Evolutionary conservation across 2,888 invertebrate genomes (phyloP).

Genomic region (Patella caerulea): DNA sequence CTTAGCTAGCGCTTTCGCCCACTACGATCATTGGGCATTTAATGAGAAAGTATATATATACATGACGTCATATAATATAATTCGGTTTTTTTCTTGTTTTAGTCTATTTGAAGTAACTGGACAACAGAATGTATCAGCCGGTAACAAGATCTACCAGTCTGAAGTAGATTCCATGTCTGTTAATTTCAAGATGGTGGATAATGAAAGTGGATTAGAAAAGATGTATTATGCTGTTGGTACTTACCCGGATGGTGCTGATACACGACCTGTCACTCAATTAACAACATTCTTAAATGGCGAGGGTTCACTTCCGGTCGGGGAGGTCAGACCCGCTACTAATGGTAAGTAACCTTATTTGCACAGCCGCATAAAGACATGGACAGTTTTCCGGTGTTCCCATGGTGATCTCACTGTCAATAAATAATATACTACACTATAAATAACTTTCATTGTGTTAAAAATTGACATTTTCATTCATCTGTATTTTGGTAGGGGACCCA

Average conservation of each 20-base stretch:
- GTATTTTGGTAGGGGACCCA: not conserved
- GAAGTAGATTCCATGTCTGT: conserved; percentile 33
- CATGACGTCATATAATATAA: no score
- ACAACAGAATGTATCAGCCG: not conserved
- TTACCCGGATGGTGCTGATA: conserved; percentile 35
- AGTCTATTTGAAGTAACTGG: not conserved
- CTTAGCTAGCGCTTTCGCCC: no score
- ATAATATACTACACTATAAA: not conserved
- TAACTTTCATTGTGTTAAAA: not conserved
- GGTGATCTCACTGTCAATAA: not conserved
- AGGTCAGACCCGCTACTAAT: conserved; percentile 21
- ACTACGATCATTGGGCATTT: no score
- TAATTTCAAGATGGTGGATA: conserved; percentile 30
- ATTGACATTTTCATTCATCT: not conserved
- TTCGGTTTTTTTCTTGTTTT: not conserved
- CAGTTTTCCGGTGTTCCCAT: not conserved
- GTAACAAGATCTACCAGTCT: conserved; percentile 21
- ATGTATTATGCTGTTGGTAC: conserved; percentile 37
- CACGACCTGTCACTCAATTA: conserved; percentile 8
- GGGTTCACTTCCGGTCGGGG: conserved; percentile 22
- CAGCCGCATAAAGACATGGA: not conserved
- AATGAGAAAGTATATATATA: no score
- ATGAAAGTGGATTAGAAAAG: conserved; percentile 24
- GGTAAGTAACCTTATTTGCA: conserved; percentile 21
- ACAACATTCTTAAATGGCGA: conserved; percentile 17